These are phyloP conservation scores for Gallirallus australis DNA, from an alignment of 2,797 vertebrate species.

Conservation along the genomic window DNA sequence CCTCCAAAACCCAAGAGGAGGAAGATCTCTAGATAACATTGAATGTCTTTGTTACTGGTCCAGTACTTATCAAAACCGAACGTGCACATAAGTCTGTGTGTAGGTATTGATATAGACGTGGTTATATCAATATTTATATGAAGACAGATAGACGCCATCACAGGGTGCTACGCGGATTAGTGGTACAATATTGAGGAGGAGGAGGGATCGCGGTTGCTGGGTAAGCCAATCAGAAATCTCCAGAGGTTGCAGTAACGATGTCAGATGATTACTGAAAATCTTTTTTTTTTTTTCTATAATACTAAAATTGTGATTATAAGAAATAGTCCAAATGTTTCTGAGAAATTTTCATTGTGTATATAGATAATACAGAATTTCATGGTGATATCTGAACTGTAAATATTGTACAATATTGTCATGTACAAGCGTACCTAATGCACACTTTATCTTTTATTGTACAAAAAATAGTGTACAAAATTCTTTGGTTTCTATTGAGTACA, in stretches of 20 bases:
- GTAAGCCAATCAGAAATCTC: constrained; percentile 84
- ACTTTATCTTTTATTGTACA: constrained; percentile 99
- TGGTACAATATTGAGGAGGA: constrained; percentile 70
- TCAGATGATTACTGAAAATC: constrained; percentile 89
- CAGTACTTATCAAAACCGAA: constrained; percentile 76
- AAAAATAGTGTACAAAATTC: constrained; percentile 97
- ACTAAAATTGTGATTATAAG: constrained; percentile 87
- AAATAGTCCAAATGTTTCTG: constrained; percentile 99
- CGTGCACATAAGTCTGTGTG: constrained; percentile 78
- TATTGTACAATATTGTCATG: constrained; percentile 98
- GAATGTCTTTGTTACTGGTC: constrained; percentile 84
- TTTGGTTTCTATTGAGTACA: constrained; percentile 97
- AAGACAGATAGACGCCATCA: constrained; percentile 76
- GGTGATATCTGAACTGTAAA: constrained; percentile 97
- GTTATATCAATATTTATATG: constrained; percentile 69
- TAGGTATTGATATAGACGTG: constrained; percentile 70
- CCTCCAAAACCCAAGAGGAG: constrained; percentile 98
- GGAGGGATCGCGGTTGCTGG: constrained; percentile 82
- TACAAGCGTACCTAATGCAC: constrained; percentile 99
- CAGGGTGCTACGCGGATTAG: constrained; percentile 86
- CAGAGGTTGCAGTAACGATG: constrained; percentile 84
- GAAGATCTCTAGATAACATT: constrained; percentile 99
- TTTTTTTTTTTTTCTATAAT: constrained; percentile 89
- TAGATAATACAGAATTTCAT: constrained; percentile 98
- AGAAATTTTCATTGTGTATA: constrained; percentile 99